Conservation (phyloP, 2,888 invertebrate genomes). For the Noctuana brunneofusca region DNA sequence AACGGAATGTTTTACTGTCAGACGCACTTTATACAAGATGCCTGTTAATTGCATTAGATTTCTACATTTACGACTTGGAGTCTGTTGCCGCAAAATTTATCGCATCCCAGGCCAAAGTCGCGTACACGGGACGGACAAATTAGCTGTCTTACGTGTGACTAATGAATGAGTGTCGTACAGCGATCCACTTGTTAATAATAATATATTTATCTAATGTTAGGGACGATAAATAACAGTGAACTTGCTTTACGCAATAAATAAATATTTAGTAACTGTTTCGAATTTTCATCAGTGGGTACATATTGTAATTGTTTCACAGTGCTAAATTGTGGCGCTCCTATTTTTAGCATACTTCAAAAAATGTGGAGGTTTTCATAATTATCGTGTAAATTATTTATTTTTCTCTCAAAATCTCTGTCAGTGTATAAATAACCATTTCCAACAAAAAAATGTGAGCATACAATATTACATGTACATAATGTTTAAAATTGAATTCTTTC, state of each 20-base stretch:
- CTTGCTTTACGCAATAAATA: not conserved
- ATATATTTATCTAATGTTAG: conserved; percentile 1
- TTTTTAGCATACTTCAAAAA: no score
- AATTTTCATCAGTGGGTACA: not conserved
- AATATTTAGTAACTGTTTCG: not conserved
- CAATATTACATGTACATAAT: no score
- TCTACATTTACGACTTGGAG: conserved; percentile 1
- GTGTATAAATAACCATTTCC: no score
- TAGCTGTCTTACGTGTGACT: conserved; percentile 49
- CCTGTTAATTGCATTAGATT: not conserved
- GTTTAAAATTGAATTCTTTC: no score
- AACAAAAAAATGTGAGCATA: no score
- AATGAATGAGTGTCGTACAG: conserved; percentile 37
- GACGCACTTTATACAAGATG: not conserved
- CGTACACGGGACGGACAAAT: conserved; percentile 26
- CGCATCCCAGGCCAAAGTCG: conserved; percentile 13
- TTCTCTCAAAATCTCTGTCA: no score
- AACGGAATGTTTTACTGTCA: no score
- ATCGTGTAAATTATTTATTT: no score
- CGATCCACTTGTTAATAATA: not conserved
- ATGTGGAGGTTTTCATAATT: no score
- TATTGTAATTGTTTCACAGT: no score
- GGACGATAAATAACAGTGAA: not conserved
- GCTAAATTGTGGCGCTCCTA: no score
- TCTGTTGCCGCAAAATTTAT: conserved; percentile 11